Evolutionary conservation across 2,888 invertebrate genomes (phyloP), one percentile per base, ranked within the genome.

Genomic region (Chamaedrilus cognettii): DNA sequence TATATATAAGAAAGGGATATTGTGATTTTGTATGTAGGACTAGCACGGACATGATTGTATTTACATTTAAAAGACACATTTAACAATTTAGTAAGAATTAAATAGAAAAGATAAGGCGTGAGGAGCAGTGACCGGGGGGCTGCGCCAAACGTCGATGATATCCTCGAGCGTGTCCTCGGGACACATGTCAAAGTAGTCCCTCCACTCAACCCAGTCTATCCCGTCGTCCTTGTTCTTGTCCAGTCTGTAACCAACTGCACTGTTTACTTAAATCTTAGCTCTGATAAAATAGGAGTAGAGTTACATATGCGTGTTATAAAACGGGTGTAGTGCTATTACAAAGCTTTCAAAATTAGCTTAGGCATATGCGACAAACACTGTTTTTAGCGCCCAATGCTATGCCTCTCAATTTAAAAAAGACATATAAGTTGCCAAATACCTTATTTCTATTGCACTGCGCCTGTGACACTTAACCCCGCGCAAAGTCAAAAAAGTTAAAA

Each of bases 91-190:
- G 31, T 30, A 31, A 55, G 28, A 19, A 3, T 26, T 30, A 2
- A 55, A n/a, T 55, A 3, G 55, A 28, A 55, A 55, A 3, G 28
- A n/a, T 26, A 55, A n/a, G 19, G 23, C 1, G 1, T 19, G 3
- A 30, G 52, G n/a, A n/a, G n/a, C n/a, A n/a, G n/a, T n/a, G n/a
- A 60, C 60, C 34, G 60, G 60, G 30, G 34, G 60, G 85, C 96
- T 96, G 81, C 95, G 88, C 96, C 96, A 97, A 85, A 94, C 96
- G 79, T 89, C 89, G 78, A 96, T 93, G 78, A 97, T 90, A 70
- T 94, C 94, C 80, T 91, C 91, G 70, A 96, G 91, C 82, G 95
- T 92, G 28, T 90, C 89, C 66, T 91, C 92, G 3, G 96, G 96
- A 57, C 95, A 94, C 73, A 96, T 88, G 33, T 96, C 87, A 74